Percentiles rank a stretch among this genome's conserved stretches.
These are phyloP conservation scores for Anaspis maculata DNA, from an alignment of 2,888 invertebrate genomes.

Conservation along the genomic window DNA sequence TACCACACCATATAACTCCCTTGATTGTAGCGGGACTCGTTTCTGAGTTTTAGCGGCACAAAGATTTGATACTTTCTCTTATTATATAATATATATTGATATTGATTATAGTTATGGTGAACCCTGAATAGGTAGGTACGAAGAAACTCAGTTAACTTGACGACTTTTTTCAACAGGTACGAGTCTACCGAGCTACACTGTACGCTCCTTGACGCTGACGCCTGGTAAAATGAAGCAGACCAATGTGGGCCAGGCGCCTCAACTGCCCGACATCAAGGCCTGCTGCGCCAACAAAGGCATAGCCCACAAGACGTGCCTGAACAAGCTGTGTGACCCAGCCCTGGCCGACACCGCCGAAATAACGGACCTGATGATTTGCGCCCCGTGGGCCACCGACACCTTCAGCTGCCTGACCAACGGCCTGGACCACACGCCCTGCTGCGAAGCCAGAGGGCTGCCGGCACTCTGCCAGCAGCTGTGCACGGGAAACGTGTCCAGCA, in stretches of 20 bases:
- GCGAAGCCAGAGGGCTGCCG: conserved; percentile 65
- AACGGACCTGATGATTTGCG: conserved; percentile 82
- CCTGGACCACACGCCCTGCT: conserved; percentile 75
- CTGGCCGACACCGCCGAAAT: conserved; percentile 46
- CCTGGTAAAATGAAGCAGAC: conserved; percentile 53
- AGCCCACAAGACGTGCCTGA: conserved; percentile 64
- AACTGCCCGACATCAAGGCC: conserved; percentile 60
- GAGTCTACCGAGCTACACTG: conserved; percentile 65
- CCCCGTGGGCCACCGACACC: conserved; percentile 76
- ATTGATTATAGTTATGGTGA: too few relatives aligned
- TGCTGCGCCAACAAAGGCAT: conserved; percentile 68
- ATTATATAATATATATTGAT: too few relatives aligned
- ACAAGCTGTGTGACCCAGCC: conserved; percentile 73
- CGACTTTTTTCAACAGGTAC: too few relatives aligned
- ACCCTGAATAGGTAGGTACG: too few relatives aligned
- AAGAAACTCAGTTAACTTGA: too few relatives aligned
- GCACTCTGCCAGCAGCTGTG: conserved; percentile 68
- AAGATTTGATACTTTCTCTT: too few relatives aligned
- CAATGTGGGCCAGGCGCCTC: conserved; percentile 53
- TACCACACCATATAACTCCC: too few relatives aligned
- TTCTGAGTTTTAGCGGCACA: too few relatives aligned
- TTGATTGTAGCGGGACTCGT: too few relatives aligned
- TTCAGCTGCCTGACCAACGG: conserved; percentile 74
- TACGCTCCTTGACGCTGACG: conserved; percentile 64
- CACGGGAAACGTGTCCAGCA: conserved; percentile 66